phyloP scores from a whole-genome alignment of 2,797 vertebrate genomes.

The Hydrophis major region DNA sequence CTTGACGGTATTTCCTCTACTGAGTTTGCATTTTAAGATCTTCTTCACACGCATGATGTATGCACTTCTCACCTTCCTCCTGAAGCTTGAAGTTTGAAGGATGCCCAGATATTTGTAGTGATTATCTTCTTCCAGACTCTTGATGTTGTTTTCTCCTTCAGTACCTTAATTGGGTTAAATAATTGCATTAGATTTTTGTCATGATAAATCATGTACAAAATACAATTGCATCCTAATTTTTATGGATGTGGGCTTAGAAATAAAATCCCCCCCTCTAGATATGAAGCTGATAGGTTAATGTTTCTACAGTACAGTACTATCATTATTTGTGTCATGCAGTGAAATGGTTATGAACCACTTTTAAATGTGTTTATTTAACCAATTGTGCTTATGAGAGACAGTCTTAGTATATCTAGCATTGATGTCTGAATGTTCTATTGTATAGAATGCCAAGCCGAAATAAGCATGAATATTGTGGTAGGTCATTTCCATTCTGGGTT shows the following conservation, averaged over 20 bases:
- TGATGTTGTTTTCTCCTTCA: not conserved
- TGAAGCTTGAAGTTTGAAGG: not conserved
- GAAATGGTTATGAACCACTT: not conserved
- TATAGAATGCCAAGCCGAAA: not conserved
- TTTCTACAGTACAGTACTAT: not conserved
- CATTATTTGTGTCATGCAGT: not conserved
- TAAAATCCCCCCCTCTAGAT: not conserved
- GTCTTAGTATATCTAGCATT: slow-evolving; percentile 7
- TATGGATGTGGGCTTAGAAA: not conserved
- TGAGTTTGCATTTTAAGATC: not conserved
- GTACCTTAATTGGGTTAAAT: not conserved
- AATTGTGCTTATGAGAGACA: not conserved
- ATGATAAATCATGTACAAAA: not conserved
- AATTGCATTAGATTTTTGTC: not conserved
- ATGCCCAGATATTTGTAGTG: not conserved
- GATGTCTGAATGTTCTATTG: not conserved
- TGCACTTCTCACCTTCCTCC: not conserved
- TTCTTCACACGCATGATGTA: not conserved
- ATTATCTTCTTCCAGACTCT: not conserved
- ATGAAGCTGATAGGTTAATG: not conserved
- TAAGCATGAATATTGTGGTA: not conserved
- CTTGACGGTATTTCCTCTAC: not conserved
- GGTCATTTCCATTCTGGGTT: not conserved
- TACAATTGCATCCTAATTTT: not conserved
- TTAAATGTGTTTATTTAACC: slow-evolving; percentile 4